phyloP scores from a whole-genome alignment of 2,113 vertebrate species.

The Paedocypris sp. region DNA sequence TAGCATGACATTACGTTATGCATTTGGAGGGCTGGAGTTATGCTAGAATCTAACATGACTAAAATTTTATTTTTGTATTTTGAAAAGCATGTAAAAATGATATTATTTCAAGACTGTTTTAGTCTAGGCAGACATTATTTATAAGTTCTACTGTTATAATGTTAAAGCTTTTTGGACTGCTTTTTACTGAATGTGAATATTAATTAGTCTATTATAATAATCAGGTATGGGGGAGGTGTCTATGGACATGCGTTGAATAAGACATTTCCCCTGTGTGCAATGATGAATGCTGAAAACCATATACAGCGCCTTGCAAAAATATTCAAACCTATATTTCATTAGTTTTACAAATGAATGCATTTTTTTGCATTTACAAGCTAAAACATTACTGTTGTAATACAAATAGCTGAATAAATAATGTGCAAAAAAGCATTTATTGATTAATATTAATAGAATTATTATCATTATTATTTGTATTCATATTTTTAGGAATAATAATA shows the following conservation, averaged over 20 bases:
- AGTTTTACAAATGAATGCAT: no score
- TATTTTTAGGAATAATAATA: no score
- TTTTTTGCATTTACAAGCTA: no score
- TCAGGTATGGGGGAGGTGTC: conserved; percentile 20
- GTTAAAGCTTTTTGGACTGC: conserved; percentile 15
- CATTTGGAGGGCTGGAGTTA: conserved; percentile 8
- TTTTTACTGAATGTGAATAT: conserved; percentile 19
- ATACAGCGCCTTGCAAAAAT: conserved; percentile 1
- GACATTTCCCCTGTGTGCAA: conserved; percentile 4
- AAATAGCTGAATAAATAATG: no score
- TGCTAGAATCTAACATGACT: conserved; percentile 25
- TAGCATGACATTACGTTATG: conserved; percentile 3
- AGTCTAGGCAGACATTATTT: conserved; percentile 20
- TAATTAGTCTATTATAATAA: conserved; percentile 20
- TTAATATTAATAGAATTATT: no score
- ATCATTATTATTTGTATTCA: no score
- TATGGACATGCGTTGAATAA: conserved; percentile 2
- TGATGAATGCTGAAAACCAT: conserved; percentile 13
- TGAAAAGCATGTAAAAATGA: conserved; percentile 17
- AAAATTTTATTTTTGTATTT: conserved; percentile 25
- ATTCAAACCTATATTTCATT: not conserved
- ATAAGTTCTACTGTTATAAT: conserved; percentile 11
- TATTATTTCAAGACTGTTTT: conserved; percentile 25
- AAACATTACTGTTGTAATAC: no score
- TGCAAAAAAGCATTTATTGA: no score